These are phyloP conservation scores for Beris chalybata DNA, from an alignment of 2,888 invertebrate genomes.

Conservation along the genomic window DNA sequence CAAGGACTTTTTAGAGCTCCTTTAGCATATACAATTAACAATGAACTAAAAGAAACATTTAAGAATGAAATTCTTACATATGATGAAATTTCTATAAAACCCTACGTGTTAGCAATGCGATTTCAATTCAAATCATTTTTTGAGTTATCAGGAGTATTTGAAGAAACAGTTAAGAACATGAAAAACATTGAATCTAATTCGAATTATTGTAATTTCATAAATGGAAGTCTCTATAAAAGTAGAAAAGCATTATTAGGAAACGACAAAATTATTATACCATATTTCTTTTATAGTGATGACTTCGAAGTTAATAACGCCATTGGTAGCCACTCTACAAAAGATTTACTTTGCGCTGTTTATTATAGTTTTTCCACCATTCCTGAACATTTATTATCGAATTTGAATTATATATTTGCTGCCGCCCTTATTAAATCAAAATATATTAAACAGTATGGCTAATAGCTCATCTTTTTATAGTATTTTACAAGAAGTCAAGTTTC, in stretches of 20 bases:
- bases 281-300: conserved; percentile 32
- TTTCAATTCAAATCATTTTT: neutral
- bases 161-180: conserved; percentile 2
- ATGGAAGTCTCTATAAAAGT: conserved; percentile 2
- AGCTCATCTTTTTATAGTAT: neutral
- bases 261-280: too few relatives aligned
- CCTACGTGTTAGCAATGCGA: neutral
- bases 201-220: conserved; percentile 7
- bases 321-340: conserved; percentile 13
- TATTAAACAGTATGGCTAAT: conserved; percentile 16
- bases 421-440: conserved; percentile 21
- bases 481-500: neutral
- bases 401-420: conserved; percentile 21
- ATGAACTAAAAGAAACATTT: too few relatives aligned
- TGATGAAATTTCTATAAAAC: neutral
- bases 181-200: neutral
- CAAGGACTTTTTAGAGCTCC: too few relatives aligned
- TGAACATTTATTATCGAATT: conserved; percentile 9
- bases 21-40: too few relatives aligned
- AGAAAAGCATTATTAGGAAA: conserved; percentile 23
- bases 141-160: neutral
- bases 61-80: too few relatives aligned
- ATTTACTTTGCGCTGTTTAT: conserved; percentile 29
- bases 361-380: conserved; percentile 26
- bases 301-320: conserved; percentile 34